Base-by-base conservation (phyloP, 1,140 invertebrate species). In the Drosophila saltans region DNA sequence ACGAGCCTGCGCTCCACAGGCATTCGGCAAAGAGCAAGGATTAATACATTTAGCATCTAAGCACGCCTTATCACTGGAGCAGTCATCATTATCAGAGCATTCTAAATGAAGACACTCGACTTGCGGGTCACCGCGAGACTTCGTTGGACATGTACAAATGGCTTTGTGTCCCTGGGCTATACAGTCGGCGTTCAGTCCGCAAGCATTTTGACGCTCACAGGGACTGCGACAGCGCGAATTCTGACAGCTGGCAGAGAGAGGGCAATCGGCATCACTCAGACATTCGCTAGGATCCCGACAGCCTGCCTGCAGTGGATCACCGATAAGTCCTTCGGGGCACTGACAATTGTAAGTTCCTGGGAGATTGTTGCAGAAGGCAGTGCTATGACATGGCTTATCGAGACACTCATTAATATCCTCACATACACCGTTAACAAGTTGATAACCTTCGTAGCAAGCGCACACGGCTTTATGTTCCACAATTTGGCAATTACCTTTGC, bases 391-490 rank as follows among this genome's bases (percentile, higher is more conserved):
- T 24, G 97, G 96, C 62, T 94, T 94, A 7, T 93, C 93, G 1
- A 93, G 68, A 90, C 97, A 98, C 92, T 98, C 97, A 81, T 98
- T 94, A 30, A 97, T 93, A 92, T 98, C 97, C 63, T 94, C 93
- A 90, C 97, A 98, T 30, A 94, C 94, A 33, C 95, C 95, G 66
- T 94, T 94, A 21, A 93, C 84, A 33, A 96, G 92, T 26, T 94
- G 93, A 81, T 95, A 98, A 33, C 97, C 97, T 39, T 94, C 85
- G 70, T 94, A 93, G 92, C 97, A 98, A 39, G 94, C 93, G 78
- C 97, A 98, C 1, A 94, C 75, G 1, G 94, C 94, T 73, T 94
- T 93, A 86, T 98, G 97, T 71, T 96, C 93, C 58, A 94, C 90
- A 5, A 96, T 95, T 67, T 94, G 92, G 72, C 96, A 97, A 39